Conservation (phyloP, 2,113 vertebrate genomes). For the Garra rufa region DNA sequence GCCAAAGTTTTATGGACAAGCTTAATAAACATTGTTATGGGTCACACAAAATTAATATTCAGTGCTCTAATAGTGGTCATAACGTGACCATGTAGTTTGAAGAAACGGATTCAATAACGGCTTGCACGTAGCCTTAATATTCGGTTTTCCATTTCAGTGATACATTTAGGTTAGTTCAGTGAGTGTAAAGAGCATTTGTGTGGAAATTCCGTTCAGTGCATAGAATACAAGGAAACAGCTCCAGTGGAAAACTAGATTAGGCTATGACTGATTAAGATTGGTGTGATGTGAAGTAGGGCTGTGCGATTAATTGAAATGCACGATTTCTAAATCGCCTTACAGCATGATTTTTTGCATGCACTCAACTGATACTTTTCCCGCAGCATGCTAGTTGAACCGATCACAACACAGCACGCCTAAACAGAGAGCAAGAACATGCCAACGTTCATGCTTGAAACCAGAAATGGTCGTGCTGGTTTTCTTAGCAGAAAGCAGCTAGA, state of each 20-base stretch:
- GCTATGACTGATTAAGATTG: background rate
- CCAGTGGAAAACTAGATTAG: conserved; percentile 17
- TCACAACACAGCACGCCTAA: too few species aligned
- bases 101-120: background rate
- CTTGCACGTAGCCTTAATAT: background rate
- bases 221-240: background rate
- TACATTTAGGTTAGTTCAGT: conserved; percentile 26
- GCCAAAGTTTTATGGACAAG: background rate
- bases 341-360: too few species aligned
- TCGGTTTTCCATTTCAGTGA: background rate
- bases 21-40: conserved; percentile 4
- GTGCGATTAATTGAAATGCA: too few species aligned
- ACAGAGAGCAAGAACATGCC: too few species aligned
- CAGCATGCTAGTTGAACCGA: too few species aligned
- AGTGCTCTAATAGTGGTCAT: background rate
- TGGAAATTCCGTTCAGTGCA: conserved; percentile 20
- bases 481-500: too few species aligned
- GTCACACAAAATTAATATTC: background rate
- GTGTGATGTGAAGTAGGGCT: background rate
- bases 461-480: too few species aligned
- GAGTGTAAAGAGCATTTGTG: conserved; percentile 28
- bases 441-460: too few species aligned
- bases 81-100: background rate
- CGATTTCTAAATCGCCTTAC: too few species aligned
- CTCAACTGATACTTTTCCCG: too few species aligned